Evolutionary conservation across 64 coral and sea anemone species (phyloP).

Genomic region (Montipora sp.): DNA sequence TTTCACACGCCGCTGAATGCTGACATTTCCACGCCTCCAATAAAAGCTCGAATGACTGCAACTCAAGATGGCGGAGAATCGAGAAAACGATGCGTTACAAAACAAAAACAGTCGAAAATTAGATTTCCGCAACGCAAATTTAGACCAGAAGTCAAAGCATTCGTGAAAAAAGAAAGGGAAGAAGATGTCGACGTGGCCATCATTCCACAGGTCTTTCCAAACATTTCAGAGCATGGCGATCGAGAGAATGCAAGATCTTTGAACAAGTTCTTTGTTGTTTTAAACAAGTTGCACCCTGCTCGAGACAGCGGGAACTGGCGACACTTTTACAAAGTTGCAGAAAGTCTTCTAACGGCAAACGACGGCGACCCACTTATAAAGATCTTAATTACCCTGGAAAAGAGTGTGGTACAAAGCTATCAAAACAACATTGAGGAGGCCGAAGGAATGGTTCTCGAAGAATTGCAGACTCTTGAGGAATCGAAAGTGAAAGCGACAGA

Average conservation of each 20-base stretch:
- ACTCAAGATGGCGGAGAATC: background rate
- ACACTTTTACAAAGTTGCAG: background rate
- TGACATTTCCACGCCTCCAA: background rate
- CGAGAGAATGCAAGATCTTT: background rate
- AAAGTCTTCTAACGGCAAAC: background rate
- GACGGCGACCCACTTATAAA: background rate
- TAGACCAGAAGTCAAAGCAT: background rate
- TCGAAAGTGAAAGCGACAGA: background rate
- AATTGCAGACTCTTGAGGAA: background rate
- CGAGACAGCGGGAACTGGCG: conserved; percentile 52
- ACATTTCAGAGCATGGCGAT: background rate
- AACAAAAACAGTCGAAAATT: background rate
- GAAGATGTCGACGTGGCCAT: background rate
- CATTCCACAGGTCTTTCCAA: background rate
- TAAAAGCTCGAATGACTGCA: too few relatives aligned
- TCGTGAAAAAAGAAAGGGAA: background rate
- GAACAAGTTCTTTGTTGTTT: background rate
- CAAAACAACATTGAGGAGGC: conserved; percentile 4
- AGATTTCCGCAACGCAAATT: background rate
- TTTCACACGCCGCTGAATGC: background rate
- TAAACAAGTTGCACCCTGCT: conserved; percentile 51
- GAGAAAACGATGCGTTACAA: background rate
- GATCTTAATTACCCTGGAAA: conserved; percentile 50
- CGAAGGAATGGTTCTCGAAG: conserved; percentile 3
- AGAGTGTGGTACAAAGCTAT: conserved; percentile 40